Evolutionary conservation across 1,140 invertebrate species (phyloP).

Genomic region (Conus betulinus): DNA sequence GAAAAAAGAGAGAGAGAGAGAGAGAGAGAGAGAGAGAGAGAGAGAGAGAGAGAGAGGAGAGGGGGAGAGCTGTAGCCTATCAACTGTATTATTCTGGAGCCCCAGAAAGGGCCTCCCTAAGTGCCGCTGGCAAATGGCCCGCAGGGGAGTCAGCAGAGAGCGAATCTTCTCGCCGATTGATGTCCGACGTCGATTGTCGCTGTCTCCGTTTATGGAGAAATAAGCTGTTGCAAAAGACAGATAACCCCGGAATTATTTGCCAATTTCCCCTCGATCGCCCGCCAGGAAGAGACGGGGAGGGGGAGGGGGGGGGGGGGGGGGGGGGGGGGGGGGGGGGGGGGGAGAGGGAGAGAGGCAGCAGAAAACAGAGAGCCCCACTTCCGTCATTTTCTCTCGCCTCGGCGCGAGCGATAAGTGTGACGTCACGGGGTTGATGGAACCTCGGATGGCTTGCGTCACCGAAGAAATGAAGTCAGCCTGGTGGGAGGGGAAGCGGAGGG

Average conservation of each 20-base stretch:
- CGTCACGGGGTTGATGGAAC: background rate
- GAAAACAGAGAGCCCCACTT: background rate
- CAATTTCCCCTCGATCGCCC: constrained; percentile 12
- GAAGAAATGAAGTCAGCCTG: constrained; percentile 8
- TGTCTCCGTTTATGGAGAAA: constrained; percentile 16
- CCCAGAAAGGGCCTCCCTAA: constrained; percentile 25
- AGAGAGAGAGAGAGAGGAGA: no score
- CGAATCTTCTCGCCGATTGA: constrained; percentile 3
- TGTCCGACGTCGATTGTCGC: constrained; percentile 21
- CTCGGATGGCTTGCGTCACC: background rate
- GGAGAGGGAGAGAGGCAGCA: background rate
- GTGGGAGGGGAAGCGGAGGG: background rate
- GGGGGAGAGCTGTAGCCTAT: no score
- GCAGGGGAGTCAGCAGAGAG: background rate
- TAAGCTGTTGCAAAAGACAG: constrained; percentile 32
- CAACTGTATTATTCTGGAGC: no score
- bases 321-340: no score
- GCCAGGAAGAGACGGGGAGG: background rate
- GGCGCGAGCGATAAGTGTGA: constrained; percentile 1
- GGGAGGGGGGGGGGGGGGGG: background rate
- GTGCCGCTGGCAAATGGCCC: constrained; percentile 13
- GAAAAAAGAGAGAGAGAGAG: no score
- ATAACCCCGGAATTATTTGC: constrained; percentile 32
- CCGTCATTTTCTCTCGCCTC: constrained; percentile 28
- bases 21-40: no score